phyloP scores from a whole-genome alignment of 1,140 invertebrate species.

The Littorina saxatilis region DNA sequence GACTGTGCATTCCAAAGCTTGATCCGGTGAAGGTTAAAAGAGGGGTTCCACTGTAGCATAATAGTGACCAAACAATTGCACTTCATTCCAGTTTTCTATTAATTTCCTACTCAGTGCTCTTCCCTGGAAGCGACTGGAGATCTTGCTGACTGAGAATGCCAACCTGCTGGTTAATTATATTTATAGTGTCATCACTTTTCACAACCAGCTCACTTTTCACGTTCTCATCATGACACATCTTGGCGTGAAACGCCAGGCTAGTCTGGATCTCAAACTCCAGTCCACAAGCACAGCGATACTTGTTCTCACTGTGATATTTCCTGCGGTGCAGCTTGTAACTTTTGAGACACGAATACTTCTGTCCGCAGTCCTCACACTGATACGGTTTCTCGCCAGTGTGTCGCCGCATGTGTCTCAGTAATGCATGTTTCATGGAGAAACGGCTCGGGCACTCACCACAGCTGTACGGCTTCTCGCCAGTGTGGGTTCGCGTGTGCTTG shows the following conservation, averaged over 20 bases:
- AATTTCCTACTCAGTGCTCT: too few species aligned
- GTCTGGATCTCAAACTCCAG: not conserved
- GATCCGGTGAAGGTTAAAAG: too few species aligned
- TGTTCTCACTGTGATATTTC: not conserved
- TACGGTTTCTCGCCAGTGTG: slow-evolving; percentile 77
- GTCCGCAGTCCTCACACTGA: slow-evolving; percentile 23
- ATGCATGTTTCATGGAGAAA: slow-evolving; percentile 75
- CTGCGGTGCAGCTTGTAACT: not conserved
- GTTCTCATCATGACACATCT: not conserved
- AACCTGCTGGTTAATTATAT: too few species aligned
- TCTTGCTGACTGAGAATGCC: too few species aligned
- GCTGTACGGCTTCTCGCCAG: slow-evolving; percentile 54
- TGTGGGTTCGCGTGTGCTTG: slow-evolving; percentile 56
- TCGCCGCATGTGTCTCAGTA: slow-evolving; percentile 71
- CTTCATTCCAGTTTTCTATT: too few species aligned
- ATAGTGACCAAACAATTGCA: too few species aligned
- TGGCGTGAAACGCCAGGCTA: not conserved
- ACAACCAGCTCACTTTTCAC: too few species aligned
- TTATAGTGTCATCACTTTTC: too few species aligned
- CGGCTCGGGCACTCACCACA: slow-evolving; percentile 50
- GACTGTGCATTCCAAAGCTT: too few species aligned
- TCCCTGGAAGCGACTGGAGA: too few species aligned
- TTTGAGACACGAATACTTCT: not conserved
- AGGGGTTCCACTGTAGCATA: too few species aligned
- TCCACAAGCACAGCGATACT: not conserved